Conservation (phyloP, 2,888 invertebrate genomes). For the Sarcophaga caerulescens region DNA sequence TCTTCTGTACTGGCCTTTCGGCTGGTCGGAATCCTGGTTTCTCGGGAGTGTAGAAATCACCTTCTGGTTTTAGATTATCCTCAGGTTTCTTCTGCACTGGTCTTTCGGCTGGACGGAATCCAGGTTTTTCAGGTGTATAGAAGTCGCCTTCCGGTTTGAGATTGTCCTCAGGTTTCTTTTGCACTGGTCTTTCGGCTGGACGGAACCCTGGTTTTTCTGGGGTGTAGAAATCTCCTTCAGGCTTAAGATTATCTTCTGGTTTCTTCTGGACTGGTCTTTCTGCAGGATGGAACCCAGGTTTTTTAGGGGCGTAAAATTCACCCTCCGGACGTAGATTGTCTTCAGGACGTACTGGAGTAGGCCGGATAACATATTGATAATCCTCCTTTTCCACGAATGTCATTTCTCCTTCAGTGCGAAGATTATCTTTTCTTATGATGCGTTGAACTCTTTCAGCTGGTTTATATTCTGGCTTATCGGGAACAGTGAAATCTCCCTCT, state of each 20-base stretch:
- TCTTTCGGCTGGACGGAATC: constrained; percentile 81
- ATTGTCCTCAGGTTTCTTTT: constrained; percentile 82
- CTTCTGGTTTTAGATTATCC: constrained; percentile 84
- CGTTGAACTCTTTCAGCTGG: constrained; percentile 82
- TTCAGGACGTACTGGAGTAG: constrained; percentile 78
- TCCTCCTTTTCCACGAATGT: constrained; percentile 81
- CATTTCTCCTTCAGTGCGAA: constrained; percentile 84
- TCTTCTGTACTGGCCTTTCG: constrained; percentile 78
- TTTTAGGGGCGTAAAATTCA: constrained; percentile 82
- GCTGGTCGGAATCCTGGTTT: constrained; percentile 56
- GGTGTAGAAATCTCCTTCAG: constrained; percentile 82
- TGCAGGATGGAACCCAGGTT: constrained; percentile 73
- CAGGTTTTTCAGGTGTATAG: constrained; percentile 69
- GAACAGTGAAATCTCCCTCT: constrained; percentile 73
- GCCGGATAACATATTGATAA: constrained; percentile 82
- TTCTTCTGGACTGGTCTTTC: constrained; percentile 81
- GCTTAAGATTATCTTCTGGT: constrained; percentile 83
- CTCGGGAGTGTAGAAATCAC: constrained; percentile 82
- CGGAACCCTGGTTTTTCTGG: constrained; percentile 81
- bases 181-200: constrained; percentile 82
- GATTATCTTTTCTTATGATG: constrained; percentile 81
- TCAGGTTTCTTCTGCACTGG: constrained; percentile 82
- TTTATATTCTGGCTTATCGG: constrained; percentile 76
- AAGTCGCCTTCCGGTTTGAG: constrained; percentile 78
- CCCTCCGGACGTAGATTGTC: constrained; percentile 82